Base-by-base conservation (phyloP, 2,888 invertebrate species). In the Alloscopus bannaensis region DNA sequence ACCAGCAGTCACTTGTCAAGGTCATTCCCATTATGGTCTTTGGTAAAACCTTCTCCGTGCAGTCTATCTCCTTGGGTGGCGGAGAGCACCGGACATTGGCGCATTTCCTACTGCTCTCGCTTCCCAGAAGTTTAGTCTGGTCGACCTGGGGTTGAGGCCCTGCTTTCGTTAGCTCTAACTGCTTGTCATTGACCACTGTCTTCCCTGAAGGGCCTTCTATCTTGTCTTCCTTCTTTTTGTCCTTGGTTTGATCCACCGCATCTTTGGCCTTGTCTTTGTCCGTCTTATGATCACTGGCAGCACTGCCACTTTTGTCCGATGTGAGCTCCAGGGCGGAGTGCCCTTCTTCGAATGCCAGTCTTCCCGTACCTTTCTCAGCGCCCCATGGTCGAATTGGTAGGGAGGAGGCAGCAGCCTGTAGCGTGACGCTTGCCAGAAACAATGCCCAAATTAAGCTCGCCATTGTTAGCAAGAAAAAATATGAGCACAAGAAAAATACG, bases 1-100 rank as follows among this genome's bases (percentile, higher is more conserved):
- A 57, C 57, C 57, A 57, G 22, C 50, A 50, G 22, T 18, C 50
- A 13, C 50, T 22, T 3, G 50, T 50, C 20, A 50, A 50, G n/a
- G n/a, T n/a, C n/a, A n/a, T n/a, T 6, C 50, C 50, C 11, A 11
- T 2, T 11, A 50, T 18, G 20, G 18, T 3, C 11, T 22, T 2
- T 18, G 50, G 50, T n/a, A 50, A 18, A 2, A 11, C n/a, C 8
- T 50, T 22, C 6, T 18, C 1, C 20, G 18, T 50, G 8, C 50
- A 50, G 2, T 2, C 22, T 18, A 20, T 2, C 20, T 18, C 50
- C 20, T 18, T 18, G 2, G 50, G 50, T 1, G 3, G 20, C 16
- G 50, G 50, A 22, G 50, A 20, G 22, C 50, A 50, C 8, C 22
- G 18, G 18, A 50, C 50, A 50, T 22, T n/a, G 3, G 3, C n/a